A percentile compares a stretch with the other conserved stretches of the same genome.
Evolutionary conservation across 2,113 vertebrate species (phyloP).

Genomic region (Vulpes vulpes): DNA sequence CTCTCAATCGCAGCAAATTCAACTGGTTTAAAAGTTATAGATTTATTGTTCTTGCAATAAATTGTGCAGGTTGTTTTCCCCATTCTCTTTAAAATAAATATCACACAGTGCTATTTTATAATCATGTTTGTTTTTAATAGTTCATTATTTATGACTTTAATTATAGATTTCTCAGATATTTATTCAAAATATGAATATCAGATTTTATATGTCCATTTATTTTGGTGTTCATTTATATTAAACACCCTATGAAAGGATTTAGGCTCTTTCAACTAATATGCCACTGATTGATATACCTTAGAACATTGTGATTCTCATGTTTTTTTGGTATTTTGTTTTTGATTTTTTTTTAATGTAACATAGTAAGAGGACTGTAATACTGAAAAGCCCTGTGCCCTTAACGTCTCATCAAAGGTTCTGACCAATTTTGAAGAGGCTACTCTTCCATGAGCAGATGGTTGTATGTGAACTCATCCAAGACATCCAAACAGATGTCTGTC

Average conservation of each 20-base stretch:
- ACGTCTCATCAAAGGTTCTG: neutral
- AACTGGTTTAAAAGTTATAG: neutral
- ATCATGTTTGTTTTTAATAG: neutral
- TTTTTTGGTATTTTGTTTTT: neutral
- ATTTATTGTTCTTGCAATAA: neutral
- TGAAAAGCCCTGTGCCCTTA: neutral
- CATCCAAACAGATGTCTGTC: conserved; percentile 68
- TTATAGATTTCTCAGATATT: neutral
- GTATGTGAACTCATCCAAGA: conserved; percentile 30
- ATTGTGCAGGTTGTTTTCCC: neutral
- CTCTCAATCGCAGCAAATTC: neutral
- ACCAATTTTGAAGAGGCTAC: conserved; percentile 32
- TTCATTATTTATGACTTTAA: neutral
- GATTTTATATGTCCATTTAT: neutral
- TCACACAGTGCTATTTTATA: neutral
- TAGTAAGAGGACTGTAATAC: neutral
- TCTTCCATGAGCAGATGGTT: conserved; percentile 50
- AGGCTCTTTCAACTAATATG: neutral
- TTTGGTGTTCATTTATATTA: neutral
- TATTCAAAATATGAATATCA: neutral
- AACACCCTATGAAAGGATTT: neutral
- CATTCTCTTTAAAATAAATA: neutral
- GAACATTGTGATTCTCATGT: neutral
- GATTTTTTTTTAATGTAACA: neutral
- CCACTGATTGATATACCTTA: neutral